These are phyloP conservation scores for Montipora cactus DNA, from an alignment of 64 coral and sea anemone genomes.

Conservation along the genomic window DNA sequence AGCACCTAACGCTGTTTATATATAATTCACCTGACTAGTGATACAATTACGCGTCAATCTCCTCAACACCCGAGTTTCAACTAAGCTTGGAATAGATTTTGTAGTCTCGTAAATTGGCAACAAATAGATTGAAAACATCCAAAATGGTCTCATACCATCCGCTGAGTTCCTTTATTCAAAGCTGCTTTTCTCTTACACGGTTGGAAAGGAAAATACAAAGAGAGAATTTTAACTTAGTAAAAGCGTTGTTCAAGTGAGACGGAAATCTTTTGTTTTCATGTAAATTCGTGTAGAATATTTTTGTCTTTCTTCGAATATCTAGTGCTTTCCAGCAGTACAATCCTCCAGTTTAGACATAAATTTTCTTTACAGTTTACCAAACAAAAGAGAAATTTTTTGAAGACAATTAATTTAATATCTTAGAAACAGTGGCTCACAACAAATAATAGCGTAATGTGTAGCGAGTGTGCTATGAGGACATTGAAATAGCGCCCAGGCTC, in stretches of 20 bases:
- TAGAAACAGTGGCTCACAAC: too few relatives aligned
- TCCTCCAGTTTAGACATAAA: not conserved
- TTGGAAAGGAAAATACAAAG: not conserved
- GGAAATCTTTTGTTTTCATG: not conserved
- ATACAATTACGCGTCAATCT: too few relatives aligned
- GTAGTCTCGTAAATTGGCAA: not conserved
- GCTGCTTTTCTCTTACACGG: not conserved
- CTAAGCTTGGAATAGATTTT: not conserved
- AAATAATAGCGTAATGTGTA: too few relatives aligned
- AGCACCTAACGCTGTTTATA: too few relatives aligned
- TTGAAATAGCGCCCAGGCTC: too few relatives aligned
- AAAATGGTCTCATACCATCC: not conserved
- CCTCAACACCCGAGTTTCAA: too few relatives aligned
- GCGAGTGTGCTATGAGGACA: too few relatives aligned
- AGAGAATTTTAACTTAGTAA: not conserved
- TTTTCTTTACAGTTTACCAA: too few relatives aligned
- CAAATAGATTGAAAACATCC: not conserved
- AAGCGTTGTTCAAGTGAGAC: not conserved
- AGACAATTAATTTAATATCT: too few relatives aligned
- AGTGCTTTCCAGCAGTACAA: not conserved
- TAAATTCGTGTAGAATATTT: not conserved
- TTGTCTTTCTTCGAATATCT: not conserved
- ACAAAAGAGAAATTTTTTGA: too few relatives aligned
- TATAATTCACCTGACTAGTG: not conserved
- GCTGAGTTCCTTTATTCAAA: not conserved